Conservation (phyloP, 64 coral and sea anemone genomes). For the Montipora cactus region DNA sequence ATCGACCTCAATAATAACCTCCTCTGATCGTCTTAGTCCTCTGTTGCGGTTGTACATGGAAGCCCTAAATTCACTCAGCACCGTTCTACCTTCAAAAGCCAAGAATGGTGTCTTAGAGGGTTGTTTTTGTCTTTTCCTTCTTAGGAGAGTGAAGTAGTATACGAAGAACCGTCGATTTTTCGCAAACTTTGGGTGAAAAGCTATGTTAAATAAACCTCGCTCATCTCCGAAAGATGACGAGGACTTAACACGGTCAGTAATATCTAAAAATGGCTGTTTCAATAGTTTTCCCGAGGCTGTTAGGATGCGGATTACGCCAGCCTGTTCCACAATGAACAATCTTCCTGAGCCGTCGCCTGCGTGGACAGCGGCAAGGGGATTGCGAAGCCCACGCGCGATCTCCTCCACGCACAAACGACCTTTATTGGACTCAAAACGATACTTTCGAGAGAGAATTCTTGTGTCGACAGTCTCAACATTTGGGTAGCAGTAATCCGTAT, state of each 20-base stretch:
- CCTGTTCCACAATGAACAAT: slow-evolving; percentile 89
- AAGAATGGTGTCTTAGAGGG: background rate
- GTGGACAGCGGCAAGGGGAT: slow-evolving; percentile 90
- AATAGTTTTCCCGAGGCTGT: slow-evolving; percentile 71
- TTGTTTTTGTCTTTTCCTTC: background rate
- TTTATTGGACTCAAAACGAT: slow-evolving; percentile 60
- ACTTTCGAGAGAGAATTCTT: slow-evolving; percentile 67
- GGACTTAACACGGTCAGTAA: slow-evolving; percentile 74
- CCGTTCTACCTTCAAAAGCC: slow-evolving; percentile 53
- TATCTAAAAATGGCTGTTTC: slow-evolving; percentile 88
- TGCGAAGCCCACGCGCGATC: slow-evolving; percentile 64
- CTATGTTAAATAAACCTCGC: slow-evolving; percentile 83
- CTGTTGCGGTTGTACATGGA: slow-evolving; percentile 74
- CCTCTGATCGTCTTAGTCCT: slow-evolving; percentile 58
- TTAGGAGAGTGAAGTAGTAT: slow-evolving; percentile 78
- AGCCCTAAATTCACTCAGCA: slow-evolving; percentile 89
- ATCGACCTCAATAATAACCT: slow-evolving; percentile 76
- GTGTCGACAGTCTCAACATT: slow-evolving; percentile 75
- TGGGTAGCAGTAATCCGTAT: slow-evolving; percentile 89
- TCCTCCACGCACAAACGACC: slow-evolving; percentile 80
- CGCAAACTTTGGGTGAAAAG: slow-evolving; percentile 83
- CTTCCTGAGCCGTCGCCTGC: slow-evolving; percentile 82
- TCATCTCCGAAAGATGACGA: slow-evolving; percentile 74
- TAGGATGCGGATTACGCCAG: slow-evolving; percentile 76
- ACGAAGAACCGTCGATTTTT: slow-evolving; percentile 89